These are phyloP conservation scores for Argyresthia albistria DNA, from an alignment of 2,888 invertebrate genomes.

Conservation along the genomic window DNA sequence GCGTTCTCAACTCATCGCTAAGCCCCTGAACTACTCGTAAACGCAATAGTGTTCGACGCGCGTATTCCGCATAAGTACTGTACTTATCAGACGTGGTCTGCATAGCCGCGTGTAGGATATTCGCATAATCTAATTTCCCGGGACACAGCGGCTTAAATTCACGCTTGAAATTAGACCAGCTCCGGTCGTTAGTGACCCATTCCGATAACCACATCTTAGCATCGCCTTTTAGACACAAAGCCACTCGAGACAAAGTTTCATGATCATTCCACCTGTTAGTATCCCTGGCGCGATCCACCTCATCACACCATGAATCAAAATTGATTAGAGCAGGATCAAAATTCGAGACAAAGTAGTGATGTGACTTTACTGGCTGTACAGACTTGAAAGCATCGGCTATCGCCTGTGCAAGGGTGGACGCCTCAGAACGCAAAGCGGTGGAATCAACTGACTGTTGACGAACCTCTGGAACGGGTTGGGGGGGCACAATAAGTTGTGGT, in stretches of 20 bases:
- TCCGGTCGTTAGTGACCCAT: conserved; percentile 15
- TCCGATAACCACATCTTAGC: conserved; percentile 16
- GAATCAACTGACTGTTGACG: not conserved
- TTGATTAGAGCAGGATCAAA: not conserved
- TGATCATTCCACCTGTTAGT: conserved; percentile 13
- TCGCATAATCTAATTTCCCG: conserved; percentile 12
- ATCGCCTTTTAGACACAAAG: conserved; percentile 13
- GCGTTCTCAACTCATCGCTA: conserved; percentile 14
- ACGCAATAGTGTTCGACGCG: conserved; percentile 16
- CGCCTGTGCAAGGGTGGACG: not conserved
- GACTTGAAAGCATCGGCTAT: not conserved
- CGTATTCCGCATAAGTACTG: conserved; percentile 20
- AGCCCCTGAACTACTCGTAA: conserved; percentile 12
- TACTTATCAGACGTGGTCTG: conserved; percentile 15
- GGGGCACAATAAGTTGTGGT: too few species aligned
- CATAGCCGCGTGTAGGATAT: conserved; percentile 15
- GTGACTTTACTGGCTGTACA: not conserved
- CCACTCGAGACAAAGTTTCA: conserved; percentile 14
- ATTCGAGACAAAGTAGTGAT: not conserved
- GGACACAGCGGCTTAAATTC: conserved; percentile 18
- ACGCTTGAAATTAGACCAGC: conserved; percentile 16
- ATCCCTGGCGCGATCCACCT: conserved; percentile 12
- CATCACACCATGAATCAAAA: not conserved
- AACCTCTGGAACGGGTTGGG: not conserved
- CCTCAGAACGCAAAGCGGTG: not conserved